Base-by-base conservation (phyloP, 2,888 invertebrate species). In the Abrostola tripartita region DNA sequence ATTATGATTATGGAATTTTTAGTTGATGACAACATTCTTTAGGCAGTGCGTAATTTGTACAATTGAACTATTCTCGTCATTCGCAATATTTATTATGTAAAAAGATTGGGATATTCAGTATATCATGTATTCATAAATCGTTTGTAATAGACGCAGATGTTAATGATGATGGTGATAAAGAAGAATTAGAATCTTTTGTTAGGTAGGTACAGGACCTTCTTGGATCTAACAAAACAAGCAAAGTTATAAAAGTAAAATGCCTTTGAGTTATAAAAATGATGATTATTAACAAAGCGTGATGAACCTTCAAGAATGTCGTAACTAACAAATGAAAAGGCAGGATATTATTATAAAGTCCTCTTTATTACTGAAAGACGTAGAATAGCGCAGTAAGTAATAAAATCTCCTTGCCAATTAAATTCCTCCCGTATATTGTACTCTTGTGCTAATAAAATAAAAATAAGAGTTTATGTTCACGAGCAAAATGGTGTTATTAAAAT, bases 281-380 rank as follows among this genome's bases (percentile, higher is more conserved):
- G 53, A 37, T 52, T 67, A 50, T 62, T 73, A 61, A 80, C 75
- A 74, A 78, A 78, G 68, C 52, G 42, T 40, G 58, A 64, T 65
- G 78, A 67, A 65, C 62, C 64, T 68, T 58, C 63, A 71, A 81
- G 81, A 74, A 78, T 61, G 65, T 71, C 79, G 68, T 81, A 67
- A 81, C 76, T 63, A 63, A 64, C 63, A 61, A 78, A 81, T 71
- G 53, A 78, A 81, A 74, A 65, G 76, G 52, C 79, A 81, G 81
- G 66, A 81, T 67, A 71, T 78, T 74, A 78, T 74, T 53, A 71
- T 55, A 62, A 61, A 67, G 62, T 68, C 65, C 66, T 71, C 76
- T 78, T 78, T 78, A 78, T 75, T 74, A 74, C 76, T 64, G 61
- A 60, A 71, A 57, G 59, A 66, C 59, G 57, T 71, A 60, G 78